Conservation (phyloP, 2,888 invertebrate genomes). For the Parochlus steinenii region DNA sequence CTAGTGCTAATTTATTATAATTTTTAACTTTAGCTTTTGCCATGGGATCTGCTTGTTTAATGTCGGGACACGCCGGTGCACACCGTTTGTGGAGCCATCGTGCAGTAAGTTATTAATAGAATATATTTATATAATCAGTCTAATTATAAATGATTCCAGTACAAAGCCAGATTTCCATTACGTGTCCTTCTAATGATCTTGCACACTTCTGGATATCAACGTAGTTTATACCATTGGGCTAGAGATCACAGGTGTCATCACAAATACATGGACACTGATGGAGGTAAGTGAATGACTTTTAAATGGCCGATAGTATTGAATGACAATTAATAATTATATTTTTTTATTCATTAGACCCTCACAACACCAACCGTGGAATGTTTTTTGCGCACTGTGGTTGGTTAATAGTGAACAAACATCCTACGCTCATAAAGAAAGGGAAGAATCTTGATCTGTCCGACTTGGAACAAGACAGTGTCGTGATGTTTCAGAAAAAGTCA, state of each 20-base stretch:
- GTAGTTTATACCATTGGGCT: slow-evolving; percentile 76
- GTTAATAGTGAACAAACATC: slow-evolving; percentile 77
- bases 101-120: too few relatives aligned
- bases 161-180: slow-evolving; percentile 78
- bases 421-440: slow-evolving; percentile 72
- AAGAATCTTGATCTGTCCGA: slow-evolving; percentile 76
- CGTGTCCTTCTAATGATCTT: slow-evolving; percentile 60
- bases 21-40: too few relatives aligned
- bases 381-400: slow-evolving; percentile 94
- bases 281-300: too few relatives aligned
- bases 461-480: slow-evolving; percentile 64
- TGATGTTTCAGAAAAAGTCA: slow-evolving; percentile 74
- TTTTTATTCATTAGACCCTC: too few relatives aligned
- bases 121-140: too few relatives aligned
- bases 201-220: slow-evolving; percentile 81
- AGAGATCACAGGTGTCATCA: slow-evolving; percentile 75
- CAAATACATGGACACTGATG: slow-evolving; percentile 77
- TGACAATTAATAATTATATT: too few relatives aligned
- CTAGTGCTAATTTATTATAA: too few relatives aligned
- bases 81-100: slow-evolving; percentile 90
- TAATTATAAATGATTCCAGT: too few relatives aligned
- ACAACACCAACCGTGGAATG: slow-evolving; percentile 76
- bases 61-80: too few relatives aligned
- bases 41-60: too few relatives aligned
- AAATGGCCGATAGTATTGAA: too few relatives aligned